These are phyloP conservation scores for Galeopterus variegatus DNA, from an alignment of 2,113 vertebrate genomes.

Conservation along the genomic window DNA sequence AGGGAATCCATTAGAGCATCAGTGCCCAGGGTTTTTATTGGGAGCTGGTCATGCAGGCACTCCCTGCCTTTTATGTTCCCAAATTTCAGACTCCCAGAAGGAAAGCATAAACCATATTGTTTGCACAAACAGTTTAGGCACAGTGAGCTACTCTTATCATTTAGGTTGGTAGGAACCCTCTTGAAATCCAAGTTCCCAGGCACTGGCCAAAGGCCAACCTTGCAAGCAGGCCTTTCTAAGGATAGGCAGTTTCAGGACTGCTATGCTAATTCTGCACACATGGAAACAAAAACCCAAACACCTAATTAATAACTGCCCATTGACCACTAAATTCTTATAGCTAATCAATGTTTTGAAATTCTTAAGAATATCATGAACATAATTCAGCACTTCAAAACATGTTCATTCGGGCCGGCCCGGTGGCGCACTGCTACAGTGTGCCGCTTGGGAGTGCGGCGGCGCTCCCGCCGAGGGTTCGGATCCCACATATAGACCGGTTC, in stretches of 20 bases:
- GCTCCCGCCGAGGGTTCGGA: too few relatives aligned
- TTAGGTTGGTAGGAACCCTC: not conserved
- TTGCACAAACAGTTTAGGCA: not conserved
- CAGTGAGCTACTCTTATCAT: not conserved
- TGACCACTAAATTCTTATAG: conserved; percentile 36
- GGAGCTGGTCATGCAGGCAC: not conserved
- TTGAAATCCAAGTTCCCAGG: not conserved
- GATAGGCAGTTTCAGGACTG: not conserved
- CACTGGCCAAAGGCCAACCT: not conserved
- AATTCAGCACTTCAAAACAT: conserved; percentile 23
- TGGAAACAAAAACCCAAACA: not conserved
- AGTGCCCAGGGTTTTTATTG: not conserved
- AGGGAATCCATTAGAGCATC: not conserved
- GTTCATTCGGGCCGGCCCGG: too few relatives aligned
- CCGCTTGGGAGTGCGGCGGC: too few relatives aligned
- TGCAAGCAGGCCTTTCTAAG: not conserved
- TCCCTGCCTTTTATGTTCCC: not conserved
- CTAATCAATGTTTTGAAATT: conserved; percentile 1
- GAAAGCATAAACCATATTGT: not conserved
- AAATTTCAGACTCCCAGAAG: conserved; percentile 24
- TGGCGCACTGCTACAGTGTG: too few relatives aligned
- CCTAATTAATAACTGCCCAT: conserved; percentile 5
- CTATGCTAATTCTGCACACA: not conserved
- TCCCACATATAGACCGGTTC: too few relatives aligned
- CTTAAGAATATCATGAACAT: not conserved